Evolutionary conservation across 2,888 invertebrate species (phyloP), one percentile per base, ranked within the genome.

Genomic region (Sesia apiformis): DNA sequence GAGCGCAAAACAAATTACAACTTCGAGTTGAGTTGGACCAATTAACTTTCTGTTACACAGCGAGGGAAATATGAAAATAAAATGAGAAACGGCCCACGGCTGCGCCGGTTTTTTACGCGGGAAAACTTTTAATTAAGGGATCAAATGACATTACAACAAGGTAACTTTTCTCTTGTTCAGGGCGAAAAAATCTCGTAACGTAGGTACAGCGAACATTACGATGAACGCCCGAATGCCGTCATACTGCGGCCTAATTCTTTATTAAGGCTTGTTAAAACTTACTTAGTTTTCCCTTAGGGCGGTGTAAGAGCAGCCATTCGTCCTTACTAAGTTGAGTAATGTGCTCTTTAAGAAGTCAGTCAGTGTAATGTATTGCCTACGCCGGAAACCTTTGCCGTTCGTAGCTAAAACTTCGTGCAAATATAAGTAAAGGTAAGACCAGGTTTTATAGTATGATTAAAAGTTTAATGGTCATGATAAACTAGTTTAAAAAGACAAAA

Each of bases 91-190:
- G 80, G 78, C 83, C 78, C 68, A 73, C 73, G 76, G 79, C 74
- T 69, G 66, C 60, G 63, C 58, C 72, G 69, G 70, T 78, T 79
- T 84, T 81, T 83, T 83, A 75, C 76, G 73, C 70, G 63, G 75
- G 60, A 66, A 77, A 88, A 88, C 83, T 88, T 88, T 89, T 88
- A 89, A 88, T 87, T 87, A 89, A 85, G 83, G 87, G 84, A 85
- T 87, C 85, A 87, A 86, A 85, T 87, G 87, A 84, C 85, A 88
- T 86, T 84, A 84, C 69, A 78, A 81, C 80, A 82, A 78, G 77
- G 78, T 78, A 79, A 81, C 77, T 81, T 82, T 77, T 61, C 72
- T 71, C 78, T 84, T 84, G 80, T 85, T 77, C 67, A 63, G 61
- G 53, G 63, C 49, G 23, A 23, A 52, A 63, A 68, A 73, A 67